Conservation (phyloP, 2,888 invertebrate genomes). For the Himalopsyche anomala region DNA sequence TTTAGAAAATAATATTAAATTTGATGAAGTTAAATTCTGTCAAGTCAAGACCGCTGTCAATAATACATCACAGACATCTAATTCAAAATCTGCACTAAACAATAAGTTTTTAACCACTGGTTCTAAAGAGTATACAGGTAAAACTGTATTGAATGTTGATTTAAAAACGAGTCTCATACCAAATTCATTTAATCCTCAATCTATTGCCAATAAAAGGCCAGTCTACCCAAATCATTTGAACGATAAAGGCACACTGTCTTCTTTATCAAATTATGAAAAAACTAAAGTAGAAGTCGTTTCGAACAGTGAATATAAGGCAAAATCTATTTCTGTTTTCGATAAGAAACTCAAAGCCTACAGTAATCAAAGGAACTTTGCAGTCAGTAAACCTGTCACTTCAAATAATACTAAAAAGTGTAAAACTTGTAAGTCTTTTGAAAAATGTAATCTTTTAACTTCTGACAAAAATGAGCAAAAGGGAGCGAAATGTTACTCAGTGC, state of each 20-base stretch:
- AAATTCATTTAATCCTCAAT: neutral
- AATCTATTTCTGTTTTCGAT: neutral
- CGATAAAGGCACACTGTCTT: neutral
- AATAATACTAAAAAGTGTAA: neutral
- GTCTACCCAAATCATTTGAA: neutral
- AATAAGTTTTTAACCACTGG: neutral
- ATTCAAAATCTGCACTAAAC: neutral
- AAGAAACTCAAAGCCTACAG: neutral
- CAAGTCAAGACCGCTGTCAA: neutral
- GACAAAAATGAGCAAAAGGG: conserved; percentile 60
- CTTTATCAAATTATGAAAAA: neutral
- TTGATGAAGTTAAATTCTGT: neutral
- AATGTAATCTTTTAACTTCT: conserved; percentile 60
- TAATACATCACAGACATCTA: neutral
- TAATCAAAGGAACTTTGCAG: neutral
- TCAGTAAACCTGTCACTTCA: neutral
- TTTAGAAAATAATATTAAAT: too few species aligned
- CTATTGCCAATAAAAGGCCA: neutral
- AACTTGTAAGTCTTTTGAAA: neutral
- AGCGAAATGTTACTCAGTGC: conserved; percentile 69
- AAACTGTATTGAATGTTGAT: too few species aligned
- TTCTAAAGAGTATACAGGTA: too few species aligned
- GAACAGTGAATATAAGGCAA: neutral
- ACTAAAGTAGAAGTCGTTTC: neutral
- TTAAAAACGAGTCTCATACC: too few species aligned